phyloP scores from a whole-genome alignment of 2,888 invertebrate species.

The Kryphioiulus occultus region DNA sequence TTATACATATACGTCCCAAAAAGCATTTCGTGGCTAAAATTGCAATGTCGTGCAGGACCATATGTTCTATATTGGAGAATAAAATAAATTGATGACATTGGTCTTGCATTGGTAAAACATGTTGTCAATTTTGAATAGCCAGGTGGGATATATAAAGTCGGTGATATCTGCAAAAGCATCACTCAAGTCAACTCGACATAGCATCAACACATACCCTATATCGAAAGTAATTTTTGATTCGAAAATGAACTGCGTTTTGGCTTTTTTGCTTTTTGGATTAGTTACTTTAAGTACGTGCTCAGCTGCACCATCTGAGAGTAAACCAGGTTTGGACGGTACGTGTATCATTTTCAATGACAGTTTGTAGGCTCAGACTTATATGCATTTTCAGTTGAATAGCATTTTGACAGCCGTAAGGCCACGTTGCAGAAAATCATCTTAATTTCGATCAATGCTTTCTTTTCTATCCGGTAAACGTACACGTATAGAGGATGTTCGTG shows the following conservation, averaged over 20 bases:
- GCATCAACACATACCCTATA: neutral
- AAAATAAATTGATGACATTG: neutral
- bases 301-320: neutral
- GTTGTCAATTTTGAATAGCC: neutral
- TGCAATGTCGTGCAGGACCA: neutral
- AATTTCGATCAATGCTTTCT: too few relatives aligned
- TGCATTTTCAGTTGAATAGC: neutral
- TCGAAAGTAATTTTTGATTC: neutral
- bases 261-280: neutral
- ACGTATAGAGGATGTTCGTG: too few relatives aligned
- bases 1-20: too few relatives aligned
- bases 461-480: too few relatives aligned
- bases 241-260: neutral
- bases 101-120: neutral
- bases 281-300: neutral
- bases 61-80: neutral
- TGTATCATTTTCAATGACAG: neutral
- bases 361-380: neutral
- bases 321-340: neutral
- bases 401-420: too few relatives aligned
- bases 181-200: neutral
- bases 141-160: neutral
- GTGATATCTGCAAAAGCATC: neutral
- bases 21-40: too few relatives aligned
- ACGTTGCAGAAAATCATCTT: too few relatives aligned